Conservation (phyloP, 2,113 vertebrate species). For the Anarrhichthys ocellatus region DNA sequence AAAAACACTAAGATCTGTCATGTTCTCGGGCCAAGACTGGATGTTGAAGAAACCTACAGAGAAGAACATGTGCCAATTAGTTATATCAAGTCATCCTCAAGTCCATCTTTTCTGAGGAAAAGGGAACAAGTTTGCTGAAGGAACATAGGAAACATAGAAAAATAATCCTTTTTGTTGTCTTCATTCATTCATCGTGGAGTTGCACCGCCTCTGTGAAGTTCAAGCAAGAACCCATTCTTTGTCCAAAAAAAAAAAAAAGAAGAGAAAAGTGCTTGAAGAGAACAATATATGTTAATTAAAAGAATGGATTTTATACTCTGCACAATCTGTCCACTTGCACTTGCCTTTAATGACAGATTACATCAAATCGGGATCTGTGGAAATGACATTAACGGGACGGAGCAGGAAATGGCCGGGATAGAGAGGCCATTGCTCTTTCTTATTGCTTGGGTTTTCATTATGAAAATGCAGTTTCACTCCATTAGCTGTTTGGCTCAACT, state of each 20-base stretch:
- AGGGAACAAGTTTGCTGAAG: not conserved
- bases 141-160: slow-evolving; percentile 3
- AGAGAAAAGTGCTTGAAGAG: slow-evolving; percentile 27
- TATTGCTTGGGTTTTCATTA: slow-evolving; percentile 83
- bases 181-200: not conserved
- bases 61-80: not conserved
- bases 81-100: not conserved
- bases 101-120: not conserved
- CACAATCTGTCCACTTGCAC: slow-evolving; percentile 67
- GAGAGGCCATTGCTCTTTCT: slow-evolving; percentile 78
- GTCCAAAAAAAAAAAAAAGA: not conserved
- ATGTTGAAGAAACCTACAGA: slow-evolving; percentile 95
- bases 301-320: slow-evolving; percentile 66
- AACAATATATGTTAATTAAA: slow-evolving; percentile 75
- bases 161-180: slow-evolving; percentile 5
- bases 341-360: slow-evolving; percentile 78
- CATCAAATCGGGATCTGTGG: slow-evolving; percentile 61
- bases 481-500: slow-evolving; percentile 83
- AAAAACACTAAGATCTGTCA: slow-evolving; percentile 97
- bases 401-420: slow-evolving; percentile 53
- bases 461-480: slow-evolving; percentile 82
- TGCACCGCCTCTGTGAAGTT: slow-evolving; percentile 32
- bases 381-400: slow-evolving; percentile 63
- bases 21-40: slow-evolving; percentile 98
- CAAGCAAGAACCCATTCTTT: slow-evolving; percentile 44